Evolutionary conservation across 2,888 invertebrate genomes (phyloP).

Genomic region (Cephus sareptanus): DNA sequence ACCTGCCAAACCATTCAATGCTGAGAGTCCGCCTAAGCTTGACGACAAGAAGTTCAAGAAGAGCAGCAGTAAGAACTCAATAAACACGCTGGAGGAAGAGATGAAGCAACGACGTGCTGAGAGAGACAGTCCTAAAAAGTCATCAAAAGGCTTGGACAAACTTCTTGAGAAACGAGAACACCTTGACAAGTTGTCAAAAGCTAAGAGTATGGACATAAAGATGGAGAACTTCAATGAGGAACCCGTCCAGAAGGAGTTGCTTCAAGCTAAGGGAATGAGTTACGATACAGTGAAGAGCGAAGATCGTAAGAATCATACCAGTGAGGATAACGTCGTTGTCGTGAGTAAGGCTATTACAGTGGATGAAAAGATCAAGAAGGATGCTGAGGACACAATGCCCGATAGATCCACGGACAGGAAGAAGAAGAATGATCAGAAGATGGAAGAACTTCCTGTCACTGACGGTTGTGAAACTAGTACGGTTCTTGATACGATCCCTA

Average conservation of each 20-base stretch:
- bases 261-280: background rate
- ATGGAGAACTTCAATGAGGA: constrained; percentile 20
- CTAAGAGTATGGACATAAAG: constrained; percentile 41
- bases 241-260: constrained; percentile 1
- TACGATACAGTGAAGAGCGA: constrained; percentile 31
- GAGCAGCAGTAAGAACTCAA: constrained; percentile 44
- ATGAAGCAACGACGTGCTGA: constrained; percentile 64
- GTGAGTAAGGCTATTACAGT: background rate
- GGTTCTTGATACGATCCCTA: constrained; percentile 10
- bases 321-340: background rate
- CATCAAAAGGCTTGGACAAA: constrained; percentile 71
- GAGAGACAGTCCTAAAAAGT: constrained; percentile 71
- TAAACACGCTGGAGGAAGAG: constrained; percentile 60
- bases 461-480: background rate
- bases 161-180: constrained; percentile 70
- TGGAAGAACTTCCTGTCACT: constrained; percentile 13
- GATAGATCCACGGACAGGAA: constrained; percentile 39
- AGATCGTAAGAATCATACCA: constrained; percentile 17
- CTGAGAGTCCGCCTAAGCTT: constrained; percentile 28
- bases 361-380: constrained; percentile 17
- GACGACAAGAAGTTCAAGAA: constrained; percentile 50
- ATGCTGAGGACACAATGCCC: constrained; percentile 17
- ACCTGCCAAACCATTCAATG: constrained; percentile 19
- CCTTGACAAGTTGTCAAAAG: constrained; percentile 59
- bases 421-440: constrained; percentile 27